Evolutionary conservation across 1,140 invertebrate genomes (phyloP).

Genomic region (Ridgeia piscesae): DNA sequence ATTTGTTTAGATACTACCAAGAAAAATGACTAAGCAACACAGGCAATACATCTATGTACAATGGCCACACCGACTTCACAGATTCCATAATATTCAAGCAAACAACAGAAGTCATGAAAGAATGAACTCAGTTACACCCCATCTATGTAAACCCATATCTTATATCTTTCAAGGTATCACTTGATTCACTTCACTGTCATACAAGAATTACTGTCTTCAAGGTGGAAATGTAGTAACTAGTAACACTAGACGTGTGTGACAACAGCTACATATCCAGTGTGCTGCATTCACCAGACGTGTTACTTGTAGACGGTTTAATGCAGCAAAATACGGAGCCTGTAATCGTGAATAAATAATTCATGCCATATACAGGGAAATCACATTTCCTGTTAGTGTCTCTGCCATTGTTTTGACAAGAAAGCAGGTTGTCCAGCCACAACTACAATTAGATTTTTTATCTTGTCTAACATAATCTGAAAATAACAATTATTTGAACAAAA

Average conservation of each 20-base stretch:
- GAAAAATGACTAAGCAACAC: background rate
- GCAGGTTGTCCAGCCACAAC: no score
- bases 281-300: background rate
- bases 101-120: background rate
- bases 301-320: background rate
- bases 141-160: background rate
- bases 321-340: background rate
- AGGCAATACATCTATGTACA: background rate
- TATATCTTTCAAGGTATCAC: background rate
- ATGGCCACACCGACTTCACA: background rate
- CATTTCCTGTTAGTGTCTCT: background rate
- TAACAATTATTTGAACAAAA: background rate
- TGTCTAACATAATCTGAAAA: background rate
- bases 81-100: background rate
- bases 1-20: background rate
- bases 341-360: background rate
- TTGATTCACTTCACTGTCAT: no score
- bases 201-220: no score
- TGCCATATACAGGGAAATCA: background rate
- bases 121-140: background rate
- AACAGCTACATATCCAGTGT: background rate
- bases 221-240: background rate
- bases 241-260: background rate
- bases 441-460: no score
- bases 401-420: background rate